These are phyloP conservation scores for Hoplias malabaricus DNA, from an alignment of 2,113 vertebrate species.

Conservation along the genomic window DNA sequence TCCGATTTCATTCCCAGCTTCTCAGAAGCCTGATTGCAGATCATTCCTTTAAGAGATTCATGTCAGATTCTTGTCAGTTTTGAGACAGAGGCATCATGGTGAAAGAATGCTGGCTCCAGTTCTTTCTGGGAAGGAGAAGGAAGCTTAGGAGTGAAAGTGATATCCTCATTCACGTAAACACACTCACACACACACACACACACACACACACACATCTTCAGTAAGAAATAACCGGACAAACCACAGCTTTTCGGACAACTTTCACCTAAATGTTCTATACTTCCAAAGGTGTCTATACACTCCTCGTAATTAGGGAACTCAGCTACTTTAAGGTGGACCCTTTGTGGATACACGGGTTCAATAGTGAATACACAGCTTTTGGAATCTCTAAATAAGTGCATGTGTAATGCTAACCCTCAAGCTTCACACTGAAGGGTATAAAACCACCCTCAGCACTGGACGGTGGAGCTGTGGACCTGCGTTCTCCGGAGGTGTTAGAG, in stretches of 20 bases:
- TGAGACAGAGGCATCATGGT: background rate
- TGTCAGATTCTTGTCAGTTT: background rate
- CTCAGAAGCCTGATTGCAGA: background rate
- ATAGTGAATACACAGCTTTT: no score
- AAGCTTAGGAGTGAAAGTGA: background rate
- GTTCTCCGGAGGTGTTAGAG: no score
- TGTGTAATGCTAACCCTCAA: no score
- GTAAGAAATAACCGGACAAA: no score
- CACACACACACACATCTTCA: background rate
- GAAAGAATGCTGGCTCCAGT: slow-evolving; percentile 2
- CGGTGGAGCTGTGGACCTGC: no score
- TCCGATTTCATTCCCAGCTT: background rate
- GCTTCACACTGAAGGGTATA: no score
- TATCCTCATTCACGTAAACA: background rate
- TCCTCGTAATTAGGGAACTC: no score
- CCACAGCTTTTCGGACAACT: background rate
- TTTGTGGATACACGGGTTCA: no score
- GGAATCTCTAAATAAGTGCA: no score
- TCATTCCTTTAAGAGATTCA: background rate
- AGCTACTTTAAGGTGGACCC: no score
- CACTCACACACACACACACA: slow-evolving; percentile 19
- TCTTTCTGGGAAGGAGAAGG: background rate
- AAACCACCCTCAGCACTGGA: no score
- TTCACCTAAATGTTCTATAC: background rate
- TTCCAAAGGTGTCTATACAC: background rate